Evolutionary conservation across 2,797 vertebrate genomes (phyloP).

Genomic region (Sylvilagus floridanus): DNA sequence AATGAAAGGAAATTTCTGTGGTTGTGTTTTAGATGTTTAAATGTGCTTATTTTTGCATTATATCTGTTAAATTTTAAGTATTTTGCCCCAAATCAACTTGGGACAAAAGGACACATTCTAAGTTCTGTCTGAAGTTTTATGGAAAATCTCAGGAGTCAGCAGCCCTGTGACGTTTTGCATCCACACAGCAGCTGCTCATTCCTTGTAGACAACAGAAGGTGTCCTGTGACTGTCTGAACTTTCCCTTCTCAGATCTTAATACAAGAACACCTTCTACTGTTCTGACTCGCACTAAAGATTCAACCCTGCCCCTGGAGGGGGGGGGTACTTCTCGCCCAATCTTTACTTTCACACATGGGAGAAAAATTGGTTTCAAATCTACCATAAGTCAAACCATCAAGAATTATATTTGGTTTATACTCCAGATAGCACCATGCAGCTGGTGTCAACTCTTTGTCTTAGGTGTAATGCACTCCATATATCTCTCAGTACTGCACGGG

Average conservation of each 20-base stretch:
- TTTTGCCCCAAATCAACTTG: constrained; percentile 2
- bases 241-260: constrained; percentile 56
- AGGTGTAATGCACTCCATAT: constrained; percentile 22
- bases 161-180: constrained; percentile 42
- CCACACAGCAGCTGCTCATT: neutral
- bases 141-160: constrained; percentile 12
- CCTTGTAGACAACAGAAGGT: constrained; percentile 24
- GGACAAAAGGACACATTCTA: neutral
- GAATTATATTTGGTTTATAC: neutral
- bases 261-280: constrained; percentile 56
- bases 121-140: neutral
- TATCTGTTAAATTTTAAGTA: constrained; percentile 7
- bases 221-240: neutral
- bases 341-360: constrained; percentile 47
- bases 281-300: constrained; percentile 52
- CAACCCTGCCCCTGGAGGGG: neutral
- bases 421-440: neutral
- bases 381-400: constrained; percentile 59
- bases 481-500: neutral
- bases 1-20: constrained; percentile 11
- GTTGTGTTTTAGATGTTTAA: constrained; percentile 10
- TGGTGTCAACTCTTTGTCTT: neutral
- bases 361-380: constrained; percentile 71
- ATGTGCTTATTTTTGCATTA: neutral
- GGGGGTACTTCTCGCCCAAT: neutral